Base-by-base conservation (phyloP, 2,113 vertebrate species). In the Arizona elegans region DNA sequence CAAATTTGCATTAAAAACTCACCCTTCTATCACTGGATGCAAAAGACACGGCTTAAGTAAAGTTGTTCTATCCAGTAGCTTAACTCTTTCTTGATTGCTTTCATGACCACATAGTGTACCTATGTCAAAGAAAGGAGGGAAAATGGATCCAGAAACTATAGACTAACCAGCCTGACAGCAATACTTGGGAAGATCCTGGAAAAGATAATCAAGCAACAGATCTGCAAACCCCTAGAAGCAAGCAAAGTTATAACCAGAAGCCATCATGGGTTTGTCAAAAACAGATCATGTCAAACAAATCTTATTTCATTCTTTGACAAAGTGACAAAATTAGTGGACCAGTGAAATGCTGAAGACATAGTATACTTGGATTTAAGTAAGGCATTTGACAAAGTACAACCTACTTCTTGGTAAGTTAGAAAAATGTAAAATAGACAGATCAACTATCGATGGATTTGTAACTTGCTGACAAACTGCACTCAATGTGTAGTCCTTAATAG, bases 21-120 rank as follows among this genome's bases (percentile, higher is more conserved):
- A 99, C 99, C 98, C 97, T 93, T 98, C 97, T 88, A 96, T 95
- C 91, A 97, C 95, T 86, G 98, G 96, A 93, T 98, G 96, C 89
- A 98, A 98, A 54, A 98, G 97, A 96, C 98, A 98, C 2, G 97
- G 96, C 96, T 96, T 97, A 70, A 97, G 96, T 29, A 97, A 96
- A 90, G 96, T 96, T 95, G 97, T 97, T 93, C 90, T 96, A 96
- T 96, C 96, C 54, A 98, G 70, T 0, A 97, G 93, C 88, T 95
- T 96, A 55, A 97, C 96, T 70, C 86, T 96, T 88, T 96, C 96
- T 5, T 97, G 98, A 95, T 96, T 97, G 75, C 93, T 95, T 92
- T 91, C 97, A 93, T 94, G 95, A 75, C 95, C 97, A 95, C 98
- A 98, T 24, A 96, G 96, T 7, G 89, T 24, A 95, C 97, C 98